Evolutionary conservation across 2,113 vertebrate species (phyloP), one percentile per base, ranked within the genome.

Genomic region (Ramphastos sulfuratus): DNA sequence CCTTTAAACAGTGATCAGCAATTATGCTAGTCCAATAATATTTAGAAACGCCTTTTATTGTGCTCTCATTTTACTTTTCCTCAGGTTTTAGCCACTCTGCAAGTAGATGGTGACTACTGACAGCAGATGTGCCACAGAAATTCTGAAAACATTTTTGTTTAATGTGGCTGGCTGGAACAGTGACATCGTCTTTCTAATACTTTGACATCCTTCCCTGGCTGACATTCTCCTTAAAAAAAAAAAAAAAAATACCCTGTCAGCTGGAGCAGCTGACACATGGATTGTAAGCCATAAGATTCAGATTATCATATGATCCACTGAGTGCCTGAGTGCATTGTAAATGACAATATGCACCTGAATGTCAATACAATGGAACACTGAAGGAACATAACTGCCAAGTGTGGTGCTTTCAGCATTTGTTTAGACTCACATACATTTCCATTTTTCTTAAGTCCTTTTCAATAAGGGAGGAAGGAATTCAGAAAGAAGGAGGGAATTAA

Each of bases 201-300:
- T 93, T 69, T 96, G 92, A 96, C 94, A 94, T 92, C 86, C 37
- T 33, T 95, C 85, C 86, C 54, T 78, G 91, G 56, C 73, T 96
- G 92, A 93, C 86, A 92, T 86, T 79, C 58, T 31, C 31, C 85
- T 93, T 63, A 4, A 13, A 52, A 52, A 52, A 52, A 52, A 50
- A 4, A 84, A 71, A 95, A 91, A 94, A 89, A 69, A 59, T 70
- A 59, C 67, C 30, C 52, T 25, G 6, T 39, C 2, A 5, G 31
- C 80, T 80, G 63, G 23, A 71, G 71, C 64, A 91, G 67, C 76
- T 95, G 91, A 96, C 74, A 96, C 65, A 87, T 48, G 46, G 87
- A 56, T n/a, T 89, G 72, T 87, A 88, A 87, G 81, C 63, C 73
- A 89, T 73, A 65, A 84, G 90, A 72, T 83, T 94, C 75, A 90